These are phyloP conservation scores for Pseudochromis fuscus DNA, from an alignment of 2,797 vertebrate genomes.

Conservation along the genomic window DNA sequence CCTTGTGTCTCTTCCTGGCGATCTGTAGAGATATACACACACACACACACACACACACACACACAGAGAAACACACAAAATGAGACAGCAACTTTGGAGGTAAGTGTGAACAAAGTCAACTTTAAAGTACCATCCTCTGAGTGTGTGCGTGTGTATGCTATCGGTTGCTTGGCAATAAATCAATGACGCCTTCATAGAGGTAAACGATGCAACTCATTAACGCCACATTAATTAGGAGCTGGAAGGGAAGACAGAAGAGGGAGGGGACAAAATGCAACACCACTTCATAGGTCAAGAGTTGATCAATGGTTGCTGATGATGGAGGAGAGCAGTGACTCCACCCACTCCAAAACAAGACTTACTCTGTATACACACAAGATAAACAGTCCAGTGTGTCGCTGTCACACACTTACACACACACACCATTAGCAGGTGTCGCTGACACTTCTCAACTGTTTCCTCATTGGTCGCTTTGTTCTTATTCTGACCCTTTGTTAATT, in stretches of 20 bases:
- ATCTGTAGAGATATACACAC: slow-evolving; percentile 84
- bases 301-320: slow-evolving; percentile 72
- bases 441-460: slow-evolving; percentile 47
- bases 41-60: slow-evolving; percentile 16
- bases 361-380: neutral
- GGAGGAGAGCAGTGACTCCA: slow-evolving; percentile 27
- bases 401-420: neutral
- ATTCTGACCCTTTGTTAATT: slow-evolving; percentile 62
- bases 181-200: slow-evolving; percentile 66
- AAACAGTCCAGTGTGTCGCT: slow-evolving; percentile 7
- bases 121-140: slow-evolving; percentile 10
- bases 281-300: slow-evolving; percentile 49
- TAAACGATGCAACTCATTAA: slow-evolving; percentile 76
- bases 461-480: slow-evolving; percentile 45
- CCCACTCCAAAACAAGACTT: slow-evolving; percentile 35
- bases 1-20: slow-evolving; percentile 96
- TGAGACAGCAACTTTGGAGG: neutral
- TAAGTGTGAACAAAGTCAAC: slow-evolving; percentile 19
- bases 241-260: slow-evolving; percentile 22
- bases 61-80: too few relatives aligned
- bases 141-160: slow-evolving; percentile 35
- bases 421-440: slow-evolving; percentile 42
- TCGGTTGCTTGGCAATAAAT: slow-evolving; percentile 67
- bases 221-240: slow-evolving; percentile 65
- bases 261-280: slow-evolving; percentile 32